A percentile compares a stretch with the other conserved stretches of the same genome.
phyloP scores from a whole-genome alignment of 37 sponge, comb jelly and placozoan species.

The Ephydatia muelleri region DNA sequence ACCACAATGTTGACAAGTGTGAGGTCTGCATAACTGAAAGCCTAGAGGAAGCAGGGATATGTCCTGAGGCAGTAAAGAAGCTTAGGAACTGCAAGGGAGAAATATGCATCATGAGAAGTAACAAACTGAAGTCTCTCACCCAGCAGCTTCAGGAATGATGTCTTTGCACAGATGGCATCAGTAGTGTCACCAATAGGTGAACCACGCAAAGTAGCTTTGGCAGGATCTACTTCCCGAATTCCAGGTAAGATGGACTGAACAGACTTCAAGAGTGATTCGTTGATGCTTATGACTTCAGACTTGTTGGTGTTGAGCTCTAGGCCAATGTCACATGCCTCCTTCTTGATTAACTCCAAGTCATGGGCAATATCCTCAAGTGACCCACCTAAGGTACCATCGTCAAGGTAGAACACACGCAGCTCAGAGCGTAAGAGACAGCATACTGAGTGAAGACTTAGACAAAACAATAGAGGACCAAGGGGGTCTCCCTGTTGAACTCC shows the following conservation, averaged over 20 bases:
- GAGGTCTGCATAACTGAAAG: too few species aligned
- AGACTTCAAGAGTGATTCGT: neutral
- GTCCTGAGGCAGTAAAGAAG: conserved; percentile 25
- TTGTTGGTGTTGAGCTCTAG: conserved; percentile 9
- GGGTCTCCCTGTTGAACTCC: conserved; percentile 35
- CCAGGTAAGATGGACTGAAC: neutral
- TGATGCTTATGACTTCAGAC: conserved; percentile 18
- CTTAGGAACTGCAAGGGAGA: conserved; percentile 32
- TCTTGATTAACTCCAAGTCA: conserved; percentile 10
- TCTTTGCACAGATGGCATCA: neutral
- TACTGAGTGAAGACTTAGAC: conserved; percentile 12
- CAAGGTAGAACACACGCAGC: conserved; percentile 20
- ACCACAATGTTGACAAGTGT: too few species aligned
- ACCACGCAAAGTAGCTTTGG: conserved; percentile 12
- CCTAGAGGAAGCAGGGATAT: conserved; percentile 31
- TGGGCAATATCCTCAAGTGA: neutral
- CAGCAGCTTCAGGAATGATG: neutral
- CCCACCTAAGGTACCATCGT: conserved; percentile 29
- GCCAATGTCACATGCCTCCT: conserved; percentile 20
- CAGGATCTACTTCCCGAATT: neutral
- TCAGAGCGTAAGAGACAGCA: conserved; percentile 6
- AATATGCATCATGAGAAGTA: conserved; percentile 30
- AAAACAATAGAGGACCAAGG: conserved; percentile 30
- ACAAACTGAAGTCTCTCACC: conserved; percentile 6
- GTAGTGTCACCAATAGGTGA: conserved; percentile 14